A percentile compares a stretch with the other conserved stretches of the same genome.
Evolutionary conservation across 2,797 vertebrate genomes (phyloP).

Genomic region (Thunnus albacares): DNA sequence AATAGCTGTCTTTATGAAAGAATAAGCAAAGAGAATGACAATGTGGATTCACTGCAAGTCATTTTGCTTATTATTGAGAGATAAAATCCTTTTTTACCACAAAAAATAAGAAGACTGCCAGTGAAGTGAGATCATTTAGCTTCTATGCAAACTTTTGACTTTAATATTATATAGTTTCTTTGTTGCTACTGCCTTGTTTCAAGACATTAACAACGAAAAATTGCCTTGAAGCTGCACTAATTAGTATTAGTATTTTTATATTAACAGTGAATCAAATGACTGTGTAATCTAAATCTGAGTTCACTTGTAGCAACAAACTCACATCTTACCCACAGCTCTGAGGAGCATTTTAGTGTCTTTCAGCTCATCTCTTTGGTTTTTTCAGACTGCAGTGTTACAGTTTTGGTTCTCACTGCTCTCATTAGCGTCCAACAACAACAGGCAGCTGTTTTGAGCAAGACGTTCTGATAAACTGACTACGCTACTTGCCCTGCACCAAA

Average conservation of each 20-base stretch:
- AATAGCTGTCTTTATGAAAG: constrained; percentile 6
- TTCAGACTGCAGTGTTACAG: no score
- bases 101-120: not conserved
- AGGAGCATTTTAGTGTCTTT: no score
- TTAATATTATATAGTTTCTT: not conserved
- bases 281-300: no score
- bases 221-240: not conserved
- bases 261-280: not conserved
- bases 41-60: not conserved
- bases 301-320: no score
- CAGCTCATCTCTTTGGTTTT: no score
- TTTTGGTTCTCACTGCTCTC: no score
- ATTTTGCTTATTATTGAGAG: constrained; percentile 6
- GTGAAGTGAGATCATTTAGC: not conserved
- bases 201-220: not conserved
- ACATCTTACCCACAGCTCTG: no score
- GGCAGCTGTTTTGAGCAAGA: no score
- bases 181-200: not conserved
- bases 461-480: no score
- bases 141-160: not conserved
- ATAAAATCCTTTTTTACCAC: not conserved
- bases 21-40: not conserved
- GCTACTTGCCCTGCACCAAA: no score
- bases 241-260: not conserved
- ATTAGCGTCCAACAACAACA: no score